Conservation (phyloP, 2,113 vertebrate genomes). For the Cyprinus carpio region DNA sequence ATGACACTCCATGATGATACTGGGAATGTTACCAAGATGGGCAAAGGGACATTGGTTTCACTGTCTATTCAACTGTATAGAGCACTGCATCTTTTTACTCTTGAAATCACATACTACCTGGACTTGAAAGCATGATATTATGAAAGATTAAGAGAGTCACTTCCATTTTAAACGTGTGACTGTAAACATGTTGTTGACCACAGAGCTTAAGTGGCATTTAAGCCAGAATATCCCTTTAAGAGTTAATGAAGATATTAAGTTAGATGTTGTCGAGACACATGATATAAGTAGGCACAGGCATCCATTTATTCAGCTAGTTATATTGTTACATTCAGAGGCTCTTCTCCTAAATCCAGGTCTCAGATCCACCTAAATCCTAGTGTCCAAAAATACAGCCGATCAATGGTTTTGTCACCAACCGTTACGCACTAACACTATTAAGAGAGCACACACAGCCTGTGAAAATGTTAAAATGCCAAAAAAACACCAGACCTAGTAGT, state of each 20-base stretch:
- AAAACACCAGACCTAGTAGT: neutral
- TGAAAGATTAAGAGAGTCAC: neutral
- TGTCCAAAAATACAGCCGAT: constrained; percentile 1
- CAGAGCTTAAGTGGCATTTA: neutral
- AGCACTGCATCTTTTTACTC: neutral
- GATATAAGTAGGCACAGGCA: neutral
- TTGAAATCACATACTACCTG: too few species aligned
- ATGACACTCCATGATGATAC: too few species aligned
- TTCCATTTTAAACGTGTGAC: neutral
- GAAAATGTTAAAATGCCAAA: neutral
- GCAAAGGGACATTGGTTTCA: neutral
- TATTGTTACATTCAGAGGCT: neutral
- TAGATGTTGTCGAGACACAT: neutral
- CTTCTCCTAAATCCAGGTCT: constrained; percentile 4
- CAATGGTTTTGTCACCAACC: neutral
- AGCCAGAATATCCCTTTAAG: neutral
- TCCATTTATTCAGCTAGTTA: neutral
- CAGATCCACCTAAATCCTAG: constrained; percentile 6
- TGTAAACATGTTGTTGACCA: neutral
- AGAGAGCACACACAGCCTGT: neutral
- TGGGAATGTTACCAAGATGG: neutral
- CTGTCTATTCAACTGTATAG: neutral
- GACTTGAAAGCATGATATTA: neutral
- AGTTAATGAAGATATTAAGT: neutral
- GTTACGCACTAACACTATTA: neutral